Evolutionary conservation across 2,888 invertebrate genomes (phyloP).

Genomic region (Apamea crenata): DNA sequence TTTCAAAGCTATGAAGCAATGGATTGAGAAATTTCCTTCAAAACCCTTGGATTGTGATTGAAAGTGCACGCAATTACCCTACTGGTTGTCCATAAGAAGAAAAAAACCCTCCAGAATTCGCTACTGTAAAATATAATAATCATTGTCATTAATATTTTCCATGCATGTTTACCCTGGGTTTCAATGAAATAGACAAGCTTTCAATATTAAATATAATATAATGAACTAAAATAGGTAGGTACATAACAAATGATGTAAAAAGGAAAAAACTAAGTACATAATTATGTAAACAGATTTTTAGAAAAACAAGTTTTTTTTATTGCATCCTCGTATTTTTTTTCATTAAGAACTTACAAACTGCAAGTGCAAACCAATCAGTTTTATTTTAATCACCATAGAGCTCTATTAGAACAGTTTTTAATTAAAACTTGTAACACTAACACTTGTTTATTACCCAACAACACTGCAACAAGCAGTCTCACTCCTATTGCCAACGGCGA

Average conservation of each 20-base stretch:
- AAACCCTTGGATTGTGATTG: too few relatives aligned
- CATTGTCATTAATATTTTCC: neutral
- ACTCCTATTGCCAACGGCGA: slow-evolving; percentile 2
- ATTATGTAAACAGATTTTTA: neutral
- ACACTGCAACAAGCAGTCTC: neutral
- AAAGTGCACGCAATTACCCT: too few relatives aligned
- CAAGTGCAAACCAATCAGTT: neutral
- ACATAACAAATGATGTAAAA: neutral
- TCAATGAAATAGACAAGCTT: neutral
- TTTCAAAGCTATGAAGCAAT: too few relatives aligned
- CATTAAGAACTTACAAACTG: neutral
- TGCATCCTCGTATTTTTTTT: neutral
- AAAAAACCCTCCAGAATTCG: neutral
- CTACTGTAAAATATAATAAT: too few relatives aligned
- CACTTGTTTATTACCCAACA: neutral
- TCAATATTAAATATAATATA: neutral
- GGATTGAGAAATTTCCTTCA: too few relatives aligned
- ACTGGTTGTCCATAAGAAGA: neutral
- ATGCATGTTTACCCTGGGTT: neutral
- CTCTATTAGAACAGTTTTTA: neutral
- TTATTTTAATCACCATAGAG: neutral
- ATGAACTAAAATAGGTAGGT: neutral
- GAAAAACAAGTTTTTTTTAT: neutral
- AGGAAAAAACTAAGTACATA: neutral
- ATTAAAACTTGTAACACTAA: neutral